Base-by-base conservation (phyloP, 2,113 vertebrate genomes). In the Eptesicus fuscus region DNA sequence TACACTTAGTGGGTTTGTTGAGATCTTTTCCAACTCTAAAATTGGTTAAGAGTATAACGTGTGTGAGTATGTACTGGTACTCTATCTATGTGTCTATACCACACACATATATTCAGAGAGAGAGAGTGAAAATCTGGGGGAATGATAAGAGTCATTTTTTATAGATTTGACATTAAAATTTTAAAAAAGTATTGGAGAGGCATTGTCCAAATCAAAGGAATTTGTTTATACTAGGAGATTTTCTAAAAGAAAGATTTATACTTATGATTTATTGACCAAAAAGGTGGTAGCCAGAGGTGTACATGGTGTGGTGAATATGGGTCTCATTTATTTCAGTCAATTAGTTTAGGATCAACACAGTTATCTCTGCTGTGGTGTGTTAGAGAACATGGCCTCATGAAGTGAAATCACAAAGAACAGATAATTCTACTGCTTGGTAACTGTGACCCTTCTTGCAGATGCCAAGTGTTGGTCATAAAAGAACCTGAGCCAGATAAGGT, bases 181-280 rank as follows among this genome's bases (percentile, higher is more conserved):
- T 85, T 3, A 44, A 84, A 84, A 92, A 30, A 61, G n/a, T 89
- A 44, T 44, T 90, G 17, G 86, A 65, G 63, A 82, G 37, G n/a
- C 20, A 28, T 78, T 83, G 32, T 91, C 44, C 22, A 22, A 86
- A 90, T 76, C 22, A 82, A 37, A 90, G 22, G 91, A 73, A 17
- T 23, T 84, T 69, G 5, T 67, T 69, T 77, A 35, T 13, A 42
- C 37, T 70, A 25, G 35, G 47, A 69, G 25, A n/a, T 47, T 94
- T 93, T 90, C 51, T 93, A 11, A 86, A 74, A 44, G 53, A 80
- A 95, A 91, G 47, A 83, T 80, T 79, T 74, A 69, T 53, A 47
- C 28, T 56, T 92, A 44, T 1, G 12, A 94, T 59, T 85, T 76
- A 28, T 8, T 61, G 65, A 70, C 63, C 25, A 23, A 44, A 67